Conservation (phyloP, 1,140 invertebrate species). For the Meloidogyne floridensis region DNA sequence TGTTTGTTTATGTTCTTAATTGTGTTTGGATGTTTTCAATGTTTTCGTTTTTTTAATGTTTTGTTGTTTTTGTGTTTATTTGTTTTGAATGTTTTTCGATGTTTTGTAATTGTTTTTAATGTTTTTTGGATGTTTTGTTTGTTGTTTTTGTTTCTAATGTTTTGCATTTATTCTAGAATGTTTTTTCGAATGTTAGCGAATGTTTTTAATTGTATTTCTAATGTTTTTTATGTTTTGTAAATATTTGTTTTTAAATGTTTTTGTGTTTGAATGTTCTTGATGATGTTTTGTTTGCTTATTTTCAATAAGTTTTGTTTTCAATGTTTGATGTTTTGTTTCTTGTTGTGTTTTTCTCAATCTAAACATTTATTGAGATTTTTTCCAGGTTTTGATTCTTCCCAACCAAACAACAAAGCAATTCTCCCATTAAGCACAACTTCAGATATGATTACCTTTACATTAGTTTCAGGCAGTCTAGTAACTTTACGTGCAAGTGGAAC, state of each 20-base stretch:
- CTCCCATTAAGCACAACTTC: constrained; percentile 78
- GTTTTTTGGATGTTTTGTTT: not conserved
- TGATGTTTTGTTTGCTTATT: not conserved
- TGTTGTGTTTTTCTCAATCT: not conserved
- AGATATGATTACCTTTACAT: constrained; percentile 96
- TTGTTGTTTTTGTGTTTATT: too few relatives aligned
- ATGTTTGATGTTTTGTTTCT: not conserved
- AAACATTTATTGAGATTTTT: not conserved
- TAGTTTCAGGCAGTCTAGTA: constrained; percentile 81
- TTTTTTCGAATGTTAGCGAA: not conserved
- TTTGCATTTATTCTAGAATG: too few relatives aligned
- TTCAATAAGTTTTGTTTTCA: not conserved
- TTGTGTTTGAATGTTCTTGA: not conserved
- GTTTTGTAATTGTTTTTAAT: not conserved
- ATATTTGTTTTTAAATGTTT: constrained; percentile 76
- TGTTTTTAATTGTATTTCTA: not conserved
- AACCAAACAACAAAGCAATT: constrained; percentile 74
- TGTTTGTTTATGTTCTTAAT: constrained; percentile 66
- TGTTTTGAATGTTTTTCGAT: not conserved
- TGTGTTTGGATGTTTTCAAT: constrained; percentile 74
- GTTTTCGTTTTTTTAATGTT: not conserved
- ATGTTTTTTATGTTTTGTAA: constrained; percentile 4
- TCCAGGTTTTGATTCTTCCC: constrained; percentile 78
- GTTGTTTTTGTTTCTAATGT: constrained; percentile 74
- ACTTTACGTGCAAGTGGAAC: constrained; percentile 95